Conservation (phyloP, 2,888 invertebrate species). For the Tricholauxania praeusta region DNA sequence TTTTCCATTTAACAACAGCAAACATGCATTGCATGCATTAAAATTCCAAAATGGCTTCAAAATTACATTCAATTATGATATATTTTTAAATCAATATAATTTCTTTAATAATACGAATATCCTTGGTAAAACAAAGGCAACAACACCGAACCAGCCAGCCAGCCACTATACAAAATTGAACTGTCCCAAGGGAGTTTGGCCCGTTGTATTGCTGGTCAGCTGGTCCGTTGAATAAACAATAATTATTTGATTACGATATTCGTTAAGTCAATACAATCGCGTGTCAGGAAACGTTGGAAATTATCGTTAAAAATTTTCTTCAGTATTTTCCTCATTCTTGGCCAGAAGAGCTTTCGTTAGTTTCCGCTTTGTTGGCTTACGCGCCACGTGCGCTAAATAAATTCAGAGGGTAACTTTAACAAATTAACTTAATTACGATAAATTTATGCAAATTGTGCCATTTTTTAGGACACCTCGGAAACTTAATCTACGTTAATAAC, state of each 20-base stretch:
- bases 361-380: too few species aligned
- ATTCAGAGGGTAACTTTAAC: neutral
- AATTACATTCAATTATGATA: constrained; percentile 9
- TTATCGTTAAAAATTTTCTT: constrained; percentile 5
- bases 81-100: constrained; percentile 7
- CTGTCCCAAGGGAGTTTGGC: neutral
- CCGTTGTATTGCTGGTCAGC: neutral
- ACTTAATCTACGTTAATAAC: too few species aligned
- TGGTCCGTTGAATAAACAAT: constrained; percentile 9
- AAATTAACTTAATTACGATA: too few species aligned
- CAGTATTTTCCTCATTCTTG: neutral
- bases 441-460: too few species aligned
- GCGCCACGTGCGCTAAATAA: neutral
- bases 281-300: constrained; percentile 3
- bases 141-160: neutral
- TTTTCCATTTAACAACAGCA: neutral
- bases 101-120: neutral
- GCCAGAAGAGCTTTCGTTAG: too few species aligned
- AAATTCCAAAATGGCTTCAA: neutral
- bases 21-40: neutral
- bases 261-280: constrained; percentile 16
- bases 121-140: neutral
- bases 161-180: neutral
- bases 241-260: constrained; percentile 12
- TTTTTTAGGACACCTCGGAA: too few species aligned